Base-by-base conservation (phyloP, 1,140 invertebrate species). In the Prorops nasuta region DNA sequence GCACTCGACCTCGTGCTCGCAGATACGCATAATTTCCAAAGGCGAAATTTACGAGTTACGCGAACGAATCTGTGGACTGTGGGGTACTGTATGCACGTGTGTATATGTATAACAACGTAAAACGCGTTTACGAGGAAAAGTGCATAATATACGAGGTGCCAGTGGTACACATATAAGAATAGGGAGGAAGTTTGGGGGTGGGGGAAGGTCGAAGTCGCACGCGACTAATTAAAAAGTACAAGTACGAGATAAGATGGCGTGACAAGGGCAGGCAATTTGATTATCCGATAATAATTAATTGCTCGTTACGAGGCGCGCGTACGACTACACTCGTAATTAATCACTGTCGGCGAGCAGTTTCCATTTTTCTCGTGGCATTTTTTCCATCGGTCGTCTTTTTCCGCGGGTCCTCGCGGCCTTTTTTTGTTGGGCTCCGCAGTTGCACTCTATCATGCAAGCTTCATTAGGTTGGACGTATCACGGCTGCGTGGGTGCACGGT, bases 231-330 rank as follows among this genome's bases (percentile, higher is more conserved):
- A 61, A 62, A 62, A 63, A 59, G 52, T 46, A 36, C 37, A 32
- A 40, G 31, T 32, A 49, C 45, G 43, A 34, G 34, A 20, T 36
- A 34, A 12, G 20, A 6, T n/a, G 31, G 14, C 16, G 20, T 10
- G 15, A 18, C 7, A 37, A 16, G 32, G 39, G 39, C 38, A 57
- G 44, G 28, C 54, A 40, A 58, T 64, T 60, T 58, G 64, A 66
- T 66, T 66, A 64, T 37, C 49, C 52, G 62, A 66, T 66, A 64
- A 64, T 66, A 66, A 66, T 66, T 66, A 66, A 66, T 66, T 58
- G 64, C 60, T 64, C 52, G 62, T 64, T 60, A 64, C 49, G 54
- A 44, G 36, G 48, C 51, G 35, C 44, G 50, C n/a, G 48, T 31
- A 45, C 40, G 19, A 41, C n/a, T n/a, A n/a, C n/a, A n/a, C n/a